Base-by-base conservation (phyloP, 2,888 invertebrate species). In the Drosophila yooni region DNA sequence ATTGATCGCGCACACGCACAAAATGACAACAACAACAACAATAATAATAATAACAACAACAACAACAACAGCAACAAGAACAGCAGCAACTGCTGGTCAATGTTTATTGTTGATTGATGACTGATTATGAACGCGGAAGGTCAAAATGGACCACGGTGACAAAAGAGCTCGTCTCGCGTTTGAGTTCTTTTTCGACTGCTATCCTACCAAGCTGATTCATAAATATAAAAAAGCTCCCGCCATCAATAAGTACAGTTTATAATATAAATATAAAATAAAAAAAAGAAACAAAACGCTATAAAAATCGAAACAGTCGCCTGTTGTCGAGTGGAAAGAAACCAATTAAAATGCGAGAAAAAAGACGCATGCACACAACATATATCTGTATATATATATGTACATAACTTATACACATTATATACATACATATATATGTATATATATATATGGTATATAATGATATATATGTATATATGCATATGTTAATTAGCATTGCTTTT, bases 401-500 rank as follows among this genome's bases (percentile, higher is more conserved):
- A 60, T 51, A 66, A 54, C 27, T 46, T 52, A 63, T 52, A 36
- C 38, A 54, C n/a, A 18, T 54, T 50, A 29, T 57, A n/a, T 70
- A 50, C 65, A 62, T 53, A 36, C 70, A 56, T 58, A 56, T 62
- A 11, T 13, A 40, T 40, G 13, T 36, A 15, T 70, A 57, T 63
- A 59, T 57, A 31, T 75, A 61, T 60, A 57, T 52, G 67, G 64
- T 61, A 76, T 69, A 73, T 74, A 70, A 63, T 71, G 70, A 36
- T 67, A 64, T 71, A 50, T 63, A 43, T 79, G 51, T 63, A 56
- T 74, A 34, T 71, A 50, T 78, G 69, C 77, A 88, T 88, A 86
- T 88, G 89, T 87, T 87, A 87, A 87, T 87, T 87, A 88, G 82
- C 79, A 86, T 79, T 89, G 89, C 75, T 83, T 86, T 83, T 76